phyloP scores from a whole-genome alignment of 2,888 invertebrate species.

The Ormyrus nitidulus region DNA sequence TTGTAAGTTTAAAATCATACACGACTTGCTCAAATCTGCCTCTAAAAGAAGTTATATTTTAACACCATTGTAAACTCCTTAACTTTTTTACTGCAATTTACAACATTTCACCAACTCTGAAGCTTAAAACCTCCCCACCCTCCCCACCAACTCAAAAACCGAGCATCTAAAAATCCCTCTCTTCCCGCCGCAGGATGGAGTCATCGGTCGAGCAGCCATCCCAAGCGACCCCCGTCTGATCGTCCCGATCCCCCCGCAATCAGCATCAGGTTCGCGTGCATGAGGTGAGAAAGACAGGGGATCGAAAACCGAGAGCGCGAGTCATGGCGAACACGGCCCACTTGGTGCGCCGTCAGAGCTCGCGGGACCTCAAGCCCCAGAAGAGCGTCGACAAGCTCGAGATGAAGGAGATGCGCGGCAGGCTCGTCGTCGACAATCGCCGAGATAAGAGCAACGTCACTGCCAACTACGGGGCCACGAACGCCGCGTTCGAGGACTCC shows the following conservation, averaged over 20 bases:
- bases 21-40: no score
- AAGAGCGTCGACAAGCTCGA: conserved; percentile 90
- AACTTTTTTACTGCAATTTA: no score
- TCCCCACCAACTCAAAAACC: not conserved
- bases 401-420: conserved; percentile 89
- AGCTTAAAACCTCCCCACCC: not conserved
- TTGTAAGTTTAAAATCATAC: no score
- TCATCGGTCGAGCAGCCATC: conserved; percentile 59
- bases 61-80: no score
- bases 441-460: conserved; percentile 73
- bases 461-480: conserved; percentile 90
- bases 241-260: conserved; percentile 33
- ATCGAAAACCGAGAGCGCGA: not conserved
- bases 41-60: no score
- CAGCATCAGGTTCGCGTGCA: not conserved
- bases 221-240: conserved; percentile 62
- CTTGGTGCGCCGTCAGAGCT: conserved; percentile 91
- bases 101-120: no score
- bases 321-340: conserved; percentile 94
- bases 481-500: conserved; percentile 86
- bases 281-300: conserved; percentile 10
- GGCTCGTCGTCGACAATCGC: conserved; percentile 85
- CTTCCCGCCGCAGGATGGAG: conserved; percentile 68
- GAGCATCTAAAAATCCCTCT: not conserved
- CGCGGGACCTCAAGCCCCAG: conserved; percentile 87